Conservation (phyloP, 1,140 invertebrate genomes). For the Scaptomyza hsui region DNA sequence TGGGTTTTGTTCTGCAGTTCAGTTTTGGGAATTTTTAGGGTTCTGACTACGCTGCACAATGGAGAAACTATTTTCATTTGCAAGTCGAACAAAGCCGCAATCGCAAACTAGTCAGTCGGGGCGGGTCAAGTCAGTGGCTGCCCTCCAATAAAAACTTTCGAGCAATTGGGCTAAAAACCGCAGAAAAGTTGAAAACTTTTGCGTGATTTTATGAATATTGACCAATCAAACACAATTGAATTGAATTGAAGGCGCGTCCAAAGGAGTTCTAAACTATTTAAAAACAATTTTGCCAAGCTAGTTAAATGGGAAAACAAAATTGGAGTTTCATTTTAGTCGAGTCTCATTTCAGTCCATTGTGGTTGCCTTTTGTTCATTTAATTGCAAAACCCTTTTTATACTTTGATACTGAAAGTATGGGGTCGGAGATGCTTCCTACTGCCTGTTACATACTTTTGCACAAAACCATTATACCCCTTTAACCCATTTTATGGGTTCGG, state of each 20-base stretch:
- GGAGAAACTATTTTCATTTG: slow-evolving; percentile 77
- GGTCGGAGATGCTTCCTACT: no score
- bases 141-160: slow-evolving; percentile 68
- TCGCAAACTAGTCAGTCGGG: slow-evolving; percentile 28
- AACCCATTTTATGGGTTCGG: slow-evolving; percentile 6
- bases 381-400: slow-evolving; percentile 45
- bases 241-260: slow-evolving; percentile 55
- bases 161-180: slow-evolving; percentile 59
- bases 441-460: no score
- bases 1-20: slow-evolving; percentile 44
- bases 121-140: slow-evolving; percentile 6
- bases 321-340: background rate
- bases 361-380: slow-evolving; percentile 51
- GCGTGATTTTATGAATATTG: slow-evolving; percentile 73
- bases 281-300: slow-evolving; percentile 64
- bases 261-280: slow-evolving; percentile 65
- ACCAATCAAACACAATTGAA: slow-evolving; percentile 71
- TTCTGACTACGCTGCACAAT: slow-evolving; percentile 24
- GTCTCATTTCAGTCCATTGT: slow-evolving; percentile 38
- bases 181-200: slow-evolving; percentile 74
- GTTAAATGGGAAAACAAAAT: background rate
- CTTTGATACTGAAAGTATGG: no score
- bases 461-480: slow-evolving; percentile 35
- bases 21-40: slow-evolving; percentile 24
- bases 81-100: slow-evolving; percentile 73